A percentile compares a stretch with the other conserved stretches of the same genome.
phyloP scores from a whole-genome alignment of 2,888 invertebrate genomes.

The Rhamphomyia laevipes region DNA sequence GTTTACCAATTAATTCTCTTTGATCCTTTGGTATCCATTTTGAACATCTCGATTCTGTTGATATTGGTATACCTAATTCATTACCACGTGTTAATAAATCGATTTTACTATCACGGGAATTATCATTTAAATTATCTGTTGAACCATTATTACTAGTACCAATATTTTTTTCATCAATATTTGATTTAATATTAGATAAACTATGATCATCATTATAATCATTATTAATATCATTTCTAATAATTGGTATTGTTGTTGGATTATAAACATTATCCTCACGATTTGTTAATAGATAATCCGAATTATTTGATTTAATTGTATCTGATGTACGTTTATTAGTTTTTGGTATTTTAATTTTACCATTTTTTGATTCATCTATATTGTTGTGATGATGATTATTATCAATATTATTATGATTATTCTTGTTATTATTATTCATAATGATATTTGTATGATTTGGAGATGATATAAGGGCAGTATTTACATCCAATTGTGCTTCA shows the following conservation, averaged over 20 bases:
- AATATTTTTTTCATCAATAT: not conserved
- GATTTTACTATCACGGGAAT: slow-evolving; percentile 12
- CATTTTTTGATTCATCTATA: too few relatives aligned
- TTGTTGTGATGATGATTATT: not conserved
- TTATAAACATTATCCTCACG: slow-evolving; percentile 30
- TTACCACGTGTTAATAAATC: slow-evolving; percentile 30
- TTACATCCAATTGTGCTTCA: slow-evolving; percentile 3
- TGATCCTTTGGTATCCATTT: slow-evolving; percentile 37
- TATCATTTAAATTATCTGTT: not conserved
- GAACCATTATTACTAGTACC: not conserved
- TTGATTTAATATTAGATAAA: not conserved
- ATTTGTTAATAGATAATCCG: slow-evolving; percentile 20
- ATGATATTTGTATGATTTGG: slow-evolving; percentile 1
- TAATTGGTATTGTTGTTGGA: slow-evolving; percentile 31
- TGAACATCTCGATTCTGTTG: slow-evolving; percentile 28
- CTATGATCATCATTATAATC: not conserved
- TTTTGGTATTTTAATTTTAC: not conserved
- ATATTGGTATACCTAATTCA: slow-evolving; percentile 30
- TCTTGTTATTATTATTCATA: not conserved
- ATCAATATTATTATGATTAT: not conserved
- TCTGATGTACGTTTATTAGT: too few relatives aligned
- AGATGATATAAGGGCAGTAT: slow-evolving; percentile 4
- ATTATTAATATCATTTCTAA: slow-evolving; percentile 8
- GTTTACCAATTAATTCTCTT: slow-evolving; percentile 33
- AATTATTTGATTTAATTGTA: too few relatives aligned